Percentiles rank a stretch among this genome's conserved stretches.
phyloP scores from a whole-genome alignment of 2,797 vertebrate genomes.

The Triplophysa bombifrons region DNA sequence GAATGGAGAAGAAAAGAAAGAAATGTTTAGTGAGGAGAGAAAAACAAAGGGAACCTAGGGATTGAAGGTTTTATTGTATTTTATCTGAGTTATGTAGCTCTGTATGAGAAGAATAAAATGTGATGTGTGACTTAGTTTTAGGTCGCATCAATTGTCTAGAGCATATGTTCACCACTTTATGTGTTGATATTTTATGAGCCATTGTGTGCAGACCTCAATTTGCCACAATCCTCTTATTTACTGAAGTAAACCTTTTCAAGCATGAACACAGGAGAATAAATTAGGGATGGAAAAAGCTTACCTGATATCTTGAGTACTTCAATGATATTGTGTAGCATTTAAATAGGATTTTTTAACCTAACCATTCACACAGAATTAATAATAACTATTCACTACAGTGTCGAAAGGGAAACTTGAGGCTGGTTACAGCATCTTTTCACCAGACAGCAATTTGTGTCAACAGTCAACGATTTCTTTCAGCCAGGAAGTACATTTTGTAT shows the following conservation, averaged over 20 bases:
- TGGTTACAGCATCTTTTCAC: too few relatives aligned
- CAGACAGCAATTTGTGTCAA: too few relatives aligned
- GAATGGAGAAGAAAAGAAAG: constrained; percentile 62
- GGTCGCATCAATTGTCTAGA: constrained; percentile 16
- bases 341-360: too few relatives aligned
- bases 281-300: neutral
- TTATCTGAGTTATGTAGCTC: neutral
- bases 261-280: neutral
- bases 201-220: constrained; percentile 30
- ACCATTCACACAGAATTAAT: too few relatives aligned
- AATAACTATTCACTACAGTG: too few relatives aligned
- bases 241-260: constrained; percentile 7
- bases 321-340: neutral
- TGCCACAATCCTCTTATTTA: constrained; percentile 19
- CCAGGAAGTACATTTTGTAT: too few relatives aligned
- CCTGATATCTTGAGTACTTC: neutral
- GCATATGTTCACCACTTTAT: constrained; percentile 38
- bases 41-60: constrained; percentile 28
- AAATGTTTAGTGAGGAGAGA: constrained; percentile 42
- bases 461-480: too few relatives aligned
- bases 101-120: constrained; percentile 11
- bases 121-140: constrained; percentile 35
- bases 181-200: constrained; percentile 42
- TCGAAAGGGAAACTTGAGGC: too few relatives aligned
- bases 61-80: neutral